Conservation (phyloP, 1,140 invertebrate species). For the Vollenhovia emeryi region DNA sequence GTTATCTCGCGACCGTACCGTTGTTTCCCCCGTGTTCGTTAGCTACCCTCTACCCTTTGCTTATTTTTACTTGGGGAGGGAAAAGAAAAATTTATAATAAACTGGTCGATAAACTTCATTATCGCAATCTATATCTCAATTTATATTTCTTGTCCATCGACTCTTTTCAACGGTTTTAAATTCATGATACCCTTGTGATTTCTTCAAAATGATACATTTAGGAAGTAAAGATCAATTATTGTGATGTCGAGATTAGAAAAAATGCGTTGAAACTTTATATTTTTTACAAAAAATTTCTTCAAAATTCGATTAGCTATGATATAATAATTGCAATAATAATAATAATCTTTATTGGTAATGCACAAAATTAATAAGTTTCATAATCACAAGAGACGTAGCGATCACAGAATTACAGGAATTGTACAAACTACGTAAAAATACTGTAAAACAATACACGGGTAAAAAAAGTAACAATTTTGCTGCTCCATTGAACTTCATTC, state of each 20-base stretch:
- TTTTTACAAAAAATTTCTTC: background rate
- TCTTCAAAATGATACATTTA: background rate
- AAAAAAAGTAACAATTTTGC: background rate
- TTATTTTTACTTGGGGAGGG: background rate
- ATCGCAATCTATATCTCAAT: too few relatives aligned
- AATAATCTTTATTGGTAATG: background rate
- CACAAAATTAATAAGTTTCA: background rate
- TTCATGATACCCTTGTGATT: background rate
- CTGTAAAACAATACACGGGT: background rate
- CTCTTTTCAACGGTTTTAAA: background rate
- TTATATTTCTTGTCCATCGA: background rate
- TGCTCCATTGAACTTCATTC: slow-evolving; percentile 4
- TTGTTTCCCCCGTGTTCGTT: background rate
- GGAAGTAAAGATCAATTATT: background rate
- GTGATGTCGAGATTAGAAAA: background rate
- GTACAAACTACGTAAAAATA: background rate
- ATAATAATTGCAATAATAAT: background rate
- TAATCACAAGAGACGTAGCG: background rate
- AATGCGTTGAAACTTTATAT: background rate
- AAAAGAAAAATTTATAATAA: background rate
- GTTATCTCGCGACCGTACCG: background rate
- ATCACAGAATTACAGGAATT: too few relatives aligned
- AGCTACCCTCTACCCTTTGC: background rate
- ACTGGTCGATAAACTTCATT: background rate
- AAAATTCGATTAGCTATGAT: background rate